Conservation (phyloP, 2,797 vertebrate genomes). For the Vespertilio murinus region DNA sequence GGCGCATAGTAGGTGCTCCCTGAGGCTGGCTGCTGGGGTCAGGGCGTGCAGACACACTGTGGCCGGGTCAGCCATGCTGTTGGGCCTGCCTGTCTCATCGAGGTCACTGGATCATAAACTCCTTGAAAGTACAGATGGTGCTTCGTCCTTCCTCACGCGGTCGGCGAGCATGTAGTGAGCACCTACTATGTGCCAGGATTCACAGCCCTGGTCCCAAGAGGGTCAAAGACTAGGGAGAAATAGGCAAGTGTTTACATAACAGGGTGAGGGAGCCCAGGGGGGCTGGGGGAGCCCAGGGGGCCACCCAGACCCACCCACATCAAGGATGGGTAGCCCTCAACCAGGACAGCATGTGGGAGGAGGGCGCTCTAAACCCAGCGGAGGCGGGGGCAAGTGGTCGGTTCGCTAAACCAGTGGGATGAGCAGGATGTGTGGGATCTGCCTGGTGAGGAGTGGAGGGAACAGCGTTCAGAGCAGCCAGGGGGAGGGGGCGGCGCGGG, state of each 20-base stretch:
- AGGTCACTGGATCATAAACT: not conserved
- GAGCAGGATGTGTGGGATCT: not conserved
- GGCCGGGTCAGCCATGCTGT: not conserved
- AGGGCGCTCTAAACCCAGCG: rapidly evolving
- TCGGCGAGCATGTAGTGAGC: not conserved
- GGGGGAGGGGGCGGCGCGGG: not conserved
- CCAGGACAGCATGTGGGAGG: not conserved
- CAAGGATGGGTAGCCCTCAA: not conserved
- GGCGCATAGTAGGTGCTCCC: not conserved
- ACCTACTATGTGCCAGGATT: not conserved
- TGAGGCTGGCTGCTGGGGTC: not conserved
- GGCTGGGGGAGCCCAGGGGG: not conserved
- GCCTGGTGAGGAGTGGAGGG: not conserved
- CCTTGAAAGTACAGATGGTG: not conserved
- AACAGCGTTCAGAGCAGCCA: not conserved
- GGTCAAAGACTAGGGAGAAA: not conserved
- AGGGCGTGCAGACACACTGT: not conserved
- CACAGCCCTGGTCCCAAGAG: not conserved
- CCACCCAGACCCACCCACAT: not conserved
- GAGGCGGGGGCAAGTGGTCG: not conserved
- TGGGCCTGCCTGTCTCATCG: not conserved
- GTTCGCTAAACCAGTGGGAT: not conserved
- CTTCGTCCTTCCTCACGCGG: not conserved
- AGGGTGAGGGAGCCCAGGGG: not conserved
- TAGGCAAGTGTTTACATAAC: not conserved